These are phyloP conservation scores for Sicus ferrugineus DNA, from an alignment of 2,888 invertebrate genomes.

Conservation along the genomic window DNA sequence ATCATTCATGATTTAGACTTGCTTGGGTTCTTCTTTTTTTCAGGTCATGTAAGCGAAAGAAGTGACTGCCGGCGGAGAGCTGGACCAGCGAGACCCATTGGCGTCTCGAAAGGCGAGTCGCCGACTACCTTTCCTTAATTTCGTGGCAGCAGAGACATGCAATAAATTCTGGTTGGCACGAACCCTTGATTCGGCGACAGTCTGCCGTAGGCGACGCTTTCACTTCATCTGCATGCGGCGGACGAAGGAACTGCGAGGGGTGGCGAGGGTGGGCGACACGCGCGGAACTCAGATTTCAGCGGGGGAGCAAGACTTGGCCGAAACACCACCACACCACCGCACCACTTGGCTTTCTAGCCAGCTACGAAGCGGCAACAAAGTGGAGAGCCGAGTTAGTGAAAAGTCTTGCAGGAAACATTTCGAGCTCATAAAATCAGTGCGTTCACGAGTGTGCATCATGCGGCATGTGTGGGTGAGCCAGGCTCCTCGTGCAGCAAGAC, in stretches of 20 bases:
- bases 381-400: too few species aligned
- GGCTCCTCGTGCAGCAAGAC: background rate
- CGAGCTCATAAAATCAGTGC: too few species aligned
- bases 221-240: conserved; percentile 5
- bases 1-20: background rate
- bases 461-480: background rate
- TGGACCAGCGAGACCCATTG: too few species aligned
- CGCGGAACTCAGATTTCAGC: background rate
- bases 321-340: background rate
- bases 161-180: too few species aligned
- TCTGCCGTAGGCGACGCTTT: background rate
- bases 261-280: background rate
- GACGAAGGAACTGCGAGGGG: background rate
- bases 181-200: background rate
- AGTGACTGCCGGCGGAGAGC: background rate
- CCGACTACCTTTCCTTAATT: too few species aligned
- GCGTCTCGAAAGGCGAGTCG: too few species aligned
- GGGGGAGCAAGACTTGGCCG: background rate
- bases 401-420: too few species aligned
- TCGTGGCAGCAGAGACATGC: too few species aligned
- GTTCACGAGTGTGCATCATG: background rate
- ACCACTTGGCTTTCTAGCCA: background rate
- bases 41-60: background rate
- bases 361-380: background rate
- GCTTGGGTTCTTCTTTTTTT: background rate